Evolutionary conservation across 2,113 vertebrate species (phyloP).

Genomic region (Platysternon megacephalum): DNA sequence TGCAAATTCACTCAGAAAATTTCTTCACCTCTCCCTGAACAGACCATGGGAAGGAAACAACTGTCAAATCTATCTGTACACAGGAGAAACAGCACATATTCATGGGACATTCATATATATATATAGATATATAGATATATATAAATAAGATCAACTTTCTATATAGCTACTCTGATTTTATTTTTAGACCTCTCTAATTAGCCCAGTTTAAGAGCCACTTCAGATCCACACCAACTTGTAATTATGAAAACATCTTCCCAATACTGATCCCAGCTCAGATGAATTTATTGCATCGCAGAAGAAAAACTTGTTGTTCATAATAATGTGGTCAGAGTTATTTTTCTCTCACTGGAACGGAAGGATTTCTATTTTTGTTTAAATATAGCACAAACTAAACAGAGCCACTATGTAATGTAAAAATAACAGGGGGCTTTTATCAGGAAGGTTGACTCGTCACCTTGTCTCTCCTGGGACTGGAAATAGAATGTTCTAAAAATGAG

Average conservation of each 20-base stretch:
- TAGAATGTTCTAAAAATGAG: slow-evolving; percentile 67
- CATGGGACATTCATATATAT: neutral
- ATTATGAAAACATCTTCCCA: slow-evolving; percentile 53
- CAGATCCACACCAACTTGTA: slow-evolving; percentile 33
- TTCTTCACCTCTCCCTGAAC: slow-evolving; percentile 54
- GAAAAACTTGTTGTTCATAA: slow-evolving; percentile 62
- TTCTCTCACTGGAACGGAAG: slow-evolving; percentile 66
- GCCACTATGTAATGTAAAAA: slow-evolving; percentile 66
- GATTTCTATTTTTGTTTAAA: slow-evolving; percentile 51
- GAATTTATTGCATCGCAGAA: slow-evolving; percentile 55
- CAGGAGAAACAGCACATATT: neutral
- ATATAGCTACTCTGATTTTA: slow-evolving; percentile 44
- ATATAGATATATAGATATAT: too few relatives aligned
- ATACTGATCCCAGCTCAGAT: slow-evolving; percentile 52
- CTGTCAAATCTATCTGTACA: slow-evolving; percentile 32
- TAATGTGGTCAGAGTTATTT: slow-evolving; percentile 64
- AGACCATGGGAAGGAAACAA: slow-evolving; percentile 24
- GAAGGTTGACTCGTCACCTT: slow-evolving; percentile 61
- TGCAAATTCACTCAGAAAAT: slow-evolving; percentile 54
- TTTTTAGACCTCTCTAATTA: slow-evolving; percentile 67
- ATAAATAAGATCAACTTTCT: too few relatives aligned
- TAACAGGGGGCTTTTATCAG: slow-evolving; percentile 71
- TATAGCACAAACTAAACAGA: slow-evolving; percentile 74
- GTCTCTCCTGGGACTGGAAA: slow-evolving; percentile 64
- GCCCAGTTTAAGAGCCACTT: slow-evolving; percentile 47